Evolutionary conservation across 2,888 invertebrate species (phyloP).

Genomic region (Leptopilina syphax): DNA sequence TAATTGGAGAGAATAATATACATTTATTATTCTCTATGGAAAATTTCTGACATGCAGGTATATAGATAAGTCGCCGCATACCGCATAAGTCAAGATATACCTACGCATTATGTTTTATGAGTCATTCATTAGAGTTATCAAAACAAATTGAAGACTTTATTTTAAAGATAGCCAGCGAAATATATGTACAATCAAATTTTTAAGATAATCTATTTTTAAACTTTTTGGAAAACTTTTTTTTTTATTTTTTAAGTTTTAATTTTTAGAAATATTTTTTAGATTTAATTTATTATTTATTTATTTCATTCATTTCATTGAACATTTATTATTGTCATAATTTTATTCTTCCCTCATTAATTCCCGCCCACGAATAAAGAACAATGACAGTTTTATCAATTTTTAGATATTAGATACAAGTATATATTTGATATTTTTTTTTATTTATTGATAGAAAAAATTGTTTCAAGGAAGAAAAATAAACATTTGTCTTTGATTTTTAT

Average conservation of each 20-base stretch:
- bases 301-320: too few relatives aligned
- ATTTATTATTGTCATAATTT: neutral
- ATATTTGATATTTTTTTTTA: conserved; percentile 7
- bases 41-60: neutral
- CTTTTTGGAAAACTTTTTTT: too few relatives aligned
- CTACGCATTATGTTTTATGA: conserved; percentile 14
- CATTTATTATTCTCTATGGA: neutral
- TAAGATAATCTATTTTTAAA: neutral
- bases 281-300: too few relatives aligned
- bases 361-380: neutral
- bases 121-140: neutral
- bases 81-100: conserved; percentile 12
- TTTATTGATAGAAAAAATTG: neutral
- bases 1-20: neutral
- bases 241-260: neutral
- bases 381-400: conserved; percentile 21
- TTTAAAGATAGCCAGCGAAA: neutral
- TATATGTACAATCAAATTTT: neutral
- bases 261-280: too few relatives aligned
- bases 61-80: conserved; percentile 14
- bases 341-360: neutral
- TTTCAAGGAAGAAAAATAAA: neutral
- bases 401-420: neutral
- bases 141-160: neutral
- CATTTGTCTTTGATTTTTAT: too few relatives aligned